Conservation (phyloP, 1,140 invertebrate genomes). For the Rhopalosiphum padi region DNA sequence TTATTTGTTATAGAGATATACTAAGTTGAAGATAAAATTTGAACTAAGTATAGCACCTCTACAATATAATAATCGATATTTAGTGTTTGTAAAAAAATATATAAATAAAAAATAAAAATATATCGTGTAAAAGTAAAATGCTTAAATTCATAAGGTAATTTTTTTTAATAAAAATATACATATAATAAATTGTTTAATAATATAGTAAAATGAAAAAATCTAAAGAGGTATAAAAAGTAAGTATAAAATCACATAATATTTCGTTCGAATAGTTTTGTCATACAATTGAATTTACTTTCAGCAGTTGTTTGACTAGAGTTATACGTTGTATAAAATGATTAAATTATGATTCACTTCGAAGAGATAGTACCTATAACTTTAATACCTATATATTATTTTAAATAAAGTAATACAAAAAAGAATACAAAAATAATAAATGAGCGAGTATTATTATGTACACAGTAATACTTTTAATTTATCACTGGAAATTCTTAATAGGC, state of each 20-base stretch:
- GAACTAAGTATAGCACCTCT: neutral
- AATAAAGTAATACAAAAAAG: neutral
- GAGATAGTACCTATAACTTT: neutral
- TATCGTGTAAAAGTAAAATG: neutral
- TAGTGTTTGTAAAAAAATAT: neutral
- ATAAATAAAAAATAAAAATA: conserved; percentile 17
- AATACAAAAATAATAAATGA: conserved; percentile 37
- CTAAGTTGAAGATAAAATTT: neutral
- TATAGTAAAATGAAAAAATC: neutral
- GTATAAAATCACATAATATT: conserved; percentile 22
- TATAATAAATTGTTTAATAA: conserved; percentile 12
- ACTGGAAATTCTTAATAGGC: neutral
- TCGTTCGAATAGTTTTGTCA: neutral
- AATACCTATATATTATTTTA: neutral
- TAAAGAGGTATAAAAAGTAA: neutral
- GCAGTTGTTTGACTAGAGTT: conserved; percentile 37
- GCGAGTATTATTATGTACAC: conserved; percentile 26
- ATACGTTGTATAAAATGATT: conserved; percentile 1
- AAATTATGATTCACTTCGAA: conserved; percentile 1
- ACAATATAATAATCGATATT: neutral
- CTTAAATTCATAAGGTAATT: conserved; percentile 2
- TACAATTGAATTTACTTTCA: neutral
- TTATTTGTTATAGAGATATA: neutral
- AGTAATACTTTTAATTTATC: conserved; percentile 18
- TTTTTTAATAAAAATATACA: neutral